Evolutionary conservation across 2,797 vertebrate genomes (phyloP).

Genomic region (Sebastolobus alascanus): DNA sequence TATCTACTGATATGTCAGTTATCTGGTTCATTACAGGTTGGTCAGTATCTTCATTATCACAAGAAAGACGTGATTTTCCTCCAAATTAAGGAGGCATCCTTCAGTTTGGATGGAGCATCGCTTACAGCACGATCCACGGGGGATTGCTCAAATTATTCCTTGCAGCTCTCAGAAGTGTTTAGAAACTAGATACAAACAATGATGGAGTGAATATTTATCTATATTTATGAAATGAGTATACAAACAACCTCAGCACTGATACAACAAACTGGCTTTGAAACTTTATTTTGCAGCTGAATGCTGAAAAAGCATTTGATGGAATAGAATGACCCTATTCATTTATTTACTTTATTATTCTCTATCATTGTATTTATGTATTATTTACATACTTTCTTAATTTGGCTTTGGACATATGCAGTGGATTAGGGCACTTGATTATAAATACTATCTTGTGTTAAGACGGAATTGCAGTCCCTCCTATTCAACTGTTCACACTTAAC

Average conservation of each 20-base stretch:
- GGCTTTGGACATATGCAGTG: background rate
- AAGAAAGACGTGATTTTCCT: constrained; percentile 21
- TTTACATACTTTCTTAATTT: background rate
- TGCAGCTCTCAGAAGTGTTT: constrained; percentile 13
- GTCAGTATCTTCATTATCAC: constrained; percentile 59
- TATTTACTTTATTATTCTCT: background rate
- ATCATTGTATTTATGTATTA: background rate
- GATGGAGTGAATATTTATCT: constrained; percentile 6
- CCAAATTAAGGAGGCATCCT: constrained; percentile 16
- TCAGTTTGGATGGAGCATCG: background rate
- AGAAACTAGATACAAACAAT: constrained; percentile 8
- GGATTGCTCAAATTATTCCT: constrained; percentile 15
- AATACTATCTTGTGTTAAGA: background rate
- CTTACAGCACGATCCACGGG: background rate
- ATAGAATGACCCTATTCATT: background rate
- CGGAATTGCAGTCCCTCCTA: background rate
- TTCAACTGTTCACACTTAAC: background rate
- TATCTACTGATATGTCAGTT: constrained; percentile 40
- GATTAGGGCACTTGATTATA: background rate
- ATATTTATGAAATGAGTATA: constrained; percentile 5
- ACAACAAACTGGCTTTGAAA: background rate
- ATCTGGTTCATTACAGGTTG: constrained; percentile 37
- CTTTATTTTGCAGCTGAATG: background rate
- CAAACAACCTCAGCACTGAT: background rate
- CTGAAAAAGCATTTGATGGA: background rate